Conservation (phyloP, 2,113 vertebrate species). For the Mungos mungo region DNA sequence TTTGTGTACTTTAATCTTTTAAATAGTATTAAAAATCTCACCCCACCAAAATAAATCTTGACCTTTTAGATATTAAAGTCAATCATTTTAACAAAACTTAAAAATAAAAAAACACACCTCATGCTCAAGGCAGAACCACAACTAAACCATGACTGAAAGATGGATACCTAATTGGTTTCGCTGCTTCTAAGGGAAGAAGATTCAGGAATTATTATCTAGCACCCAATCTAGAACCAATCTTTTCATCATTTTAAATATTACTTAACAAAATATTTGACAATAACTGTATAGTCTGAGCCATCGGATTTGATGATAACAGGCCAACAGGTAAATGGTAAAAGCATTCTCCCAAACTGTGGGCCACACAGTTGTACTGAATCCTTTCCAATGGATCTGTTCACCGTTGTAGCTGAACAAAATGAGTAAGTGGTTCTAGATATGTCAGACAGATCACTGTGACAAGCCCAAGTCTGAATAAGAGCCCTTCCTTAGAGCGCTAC, state of each 20-base stretch:
- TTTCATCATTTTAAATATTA: not conserved
- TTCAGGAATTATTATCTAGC: not conserved
- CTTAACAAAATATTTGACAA: not conserved
- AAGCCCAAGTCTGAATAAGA: not conserved
- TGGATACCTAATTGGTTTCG: not conserved
- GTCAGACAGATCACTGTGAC: not conserved
- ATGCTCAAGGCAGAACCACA: constrained; percentile 17
- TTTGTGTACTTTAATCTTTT: not conserved
- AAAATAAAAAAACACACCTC: not conserved
- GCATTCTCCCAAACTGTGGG: not conserved
- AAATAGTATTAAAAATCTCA: constrained; percentile 28
- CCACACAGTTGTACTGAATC: not conserved
- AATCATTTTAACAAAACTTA: not conserved
- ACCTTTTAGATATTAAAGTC: not conserved
- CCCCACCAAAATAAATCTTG: not conserved
- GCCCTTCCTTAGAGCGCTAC: not conserved
- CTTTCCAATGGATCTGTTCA: not conserved
- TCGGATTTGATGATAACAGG: not conserved
- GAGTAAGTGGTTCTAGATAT: not conserved
- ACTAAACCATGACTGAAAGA: not conserved
- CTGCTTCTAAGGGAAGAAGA: not conserved
- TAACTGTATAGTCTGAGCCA: not conserved
- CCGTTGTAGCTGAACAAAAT: not conserved
- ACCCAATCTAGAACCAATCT: not conserved
- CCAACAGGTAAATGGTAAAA: not conserved